A percentile compares a stretch with the other conserved stretches of the same genome.
These are phyloP conservation scores for Cantharis rufa DNA, from an alignment of 2,888 invertebrate species.

Conservation along the genomic window DNA sequence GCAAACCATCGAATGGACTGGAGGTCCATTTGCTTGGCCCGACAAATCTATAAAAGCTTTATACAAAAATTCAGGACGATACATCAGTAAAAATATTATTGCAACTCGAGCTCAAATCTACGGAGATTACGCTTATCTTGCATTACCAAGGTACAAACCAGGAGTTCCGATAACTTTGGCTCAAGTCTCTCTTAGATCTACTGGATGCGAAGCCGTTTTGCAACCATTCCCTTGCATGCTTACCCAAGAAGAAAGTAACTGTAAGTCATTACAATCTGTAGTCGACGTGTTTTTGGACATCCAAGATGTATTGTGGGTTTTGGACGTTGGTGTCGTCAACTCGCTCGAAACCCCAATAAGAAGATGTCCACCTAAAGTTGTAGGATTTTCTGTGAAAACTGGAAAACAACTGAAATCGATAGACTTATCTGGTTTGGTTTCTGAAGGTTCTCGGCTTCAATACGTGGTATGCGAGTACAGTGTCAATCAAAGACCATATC, in stretches of 20 bases:
- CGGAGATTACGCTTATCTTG: conserved; percentile 61
- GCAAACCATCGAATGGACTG: conserved; percentile 46
- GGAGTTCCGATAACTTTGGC: conserved; percentile 73
- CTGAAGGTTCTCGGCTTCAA: conserved; percentile 67
- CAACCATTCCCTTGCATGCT: conserved; percentile 68
- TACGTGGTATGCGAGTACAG: conserved; percentile 71
- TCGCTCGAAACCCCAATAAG: conserved; percentile 67
- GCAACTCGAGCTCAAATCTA: conserved; percentile 64
- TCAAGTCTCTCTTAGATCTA: conserved; percentile 56
- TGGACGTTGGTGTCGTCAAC: conserved; percentile 73
- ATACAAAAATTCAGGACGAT: conserved; percentile 63
- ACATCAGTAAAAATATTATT: conserved; percentile 63
- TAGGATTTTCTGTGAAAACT: conserved; percentile 64
- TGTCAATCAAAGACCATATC: conserved; percentile 63
- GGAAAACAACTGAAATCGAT: conserved; percentile 67
- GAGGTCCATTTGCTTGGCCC: conserved; percentile 56
- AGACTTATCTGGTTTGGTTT: conserved; percentile 63
- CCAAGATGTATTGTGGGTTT: conserved; percentile 71
- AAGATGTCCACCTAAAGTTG: conserved; percentile 71
- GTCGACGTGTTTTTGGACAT: conserved; percentile 67
- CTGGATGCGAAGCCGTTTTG: conserved; percentile 57
- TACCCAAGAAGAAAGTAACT: conserved; percentile 68
- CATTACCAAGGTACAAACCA: conserved; percentile 64
- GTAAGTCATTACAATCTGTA: conserved; percentile 68
- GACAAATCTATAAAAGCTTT: conserved; percentile 60